Evolutionary conservation across 2,888 invertebrate genomes (phyloP).

Genomic region (Drosophila lacicola): DNA sequence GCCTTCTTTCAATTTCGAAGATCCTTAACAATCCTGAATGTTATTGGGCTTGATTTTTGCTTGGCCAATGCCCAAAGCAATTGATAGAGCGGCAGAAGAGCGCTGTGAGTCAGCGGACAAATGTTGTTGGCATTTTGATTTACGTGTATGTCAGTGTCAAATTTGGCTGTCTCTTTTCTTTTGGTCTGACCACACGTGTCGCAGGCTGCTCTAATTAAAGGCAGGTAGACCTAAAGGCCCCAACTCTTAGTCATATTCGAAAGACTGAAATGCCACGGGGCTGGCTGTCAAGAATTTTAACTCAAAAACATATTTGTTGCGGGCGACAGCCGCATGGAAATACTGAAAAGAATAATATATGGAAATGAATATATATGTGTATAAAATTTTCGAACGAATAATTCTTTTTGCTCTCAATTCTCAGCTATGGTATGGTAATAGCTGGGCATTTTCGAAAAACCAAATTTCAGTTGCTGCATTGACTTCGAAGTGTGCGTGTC

Average conservation of each 20-base stretch:
- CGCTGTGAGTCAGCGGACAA: conserved; percentile 43
- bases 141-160: conserved; percentile 42
- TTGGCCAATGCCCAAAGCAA: conserved; percentile 45
- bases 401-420: conserved; percentile 62
- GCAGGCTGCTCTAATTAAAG: conserved; percentile 56
- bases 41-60: not conserved
- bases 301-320: conserved; percentile 41
- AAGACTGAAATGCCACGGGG: conserved; percentile 21
- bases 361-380: not conserved
- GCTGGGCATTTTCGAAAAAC: conserved; percentile 60
- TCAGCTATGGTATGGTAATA: conserved; percentile 46
- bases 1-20: too few relatives aligned
- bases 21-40: too few relatives aligned
- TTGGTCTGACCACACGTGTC: conserved; percentile 5
- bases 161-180: conserved; percentile 14
- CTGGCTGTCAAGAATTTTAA: conserved; percentile 50
- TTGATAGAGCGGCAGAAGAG: not conserved
- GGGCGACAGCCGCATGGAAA: conserved; percentile 64
- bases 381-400: conserved; percentile 45
- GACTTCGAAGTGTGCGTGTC: conserved; percentile 76
- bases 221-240: conserved; percentile 39
- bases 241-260: conserved; percentile 61
- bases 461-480: conserved; percentile 76
- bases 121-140: conserved; percentile 44
- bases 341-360: conserved; percentile 51